phyloP scores from a whole-genome alignment of 2,888 invertebrate species.

The Stomorhina lunata region DNA sequence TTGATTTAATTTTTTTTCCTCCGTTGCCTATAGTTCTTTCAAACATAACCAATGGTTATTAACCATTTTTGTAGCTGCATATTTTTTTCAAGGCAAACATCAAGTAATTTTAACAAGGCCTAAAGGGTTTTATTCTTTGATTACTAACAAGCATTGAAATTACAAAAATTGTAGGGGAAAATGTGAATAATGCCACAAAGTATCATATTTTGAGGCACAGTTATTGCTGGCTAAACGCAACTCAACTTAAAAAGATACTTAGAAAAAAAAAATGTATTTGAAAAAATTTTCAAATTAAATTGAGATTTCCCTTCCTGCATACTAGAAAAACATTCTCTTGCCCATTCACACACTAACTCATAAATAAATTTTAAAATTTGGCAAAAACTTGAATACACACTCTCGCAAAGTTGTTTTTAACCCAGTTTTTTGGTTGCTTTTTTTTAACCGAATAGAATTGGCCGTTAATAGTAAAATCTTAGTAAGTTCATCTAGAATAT shows the following conservation, averaged over 20 bases:
- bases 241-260: not conserved
- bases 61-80: not conserved
- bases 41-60: not conserved
- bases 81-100: conserved; percentile 2
- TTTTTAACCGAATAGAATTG: conserved; percentile 6
- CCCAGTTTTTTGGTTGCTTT: conserved; percentile 13
- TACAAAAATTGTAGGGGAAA: not conserved
- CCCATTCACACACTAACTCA: not conserved
- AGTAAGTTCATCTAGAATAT: conserved; percentile 25
- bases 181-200: not conserved
- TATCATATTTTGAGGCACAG: not conserved
- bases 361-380: conserved; percentile 20
- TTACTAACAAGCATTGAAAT: not conserved
- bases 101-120: conserved; percentile 42
- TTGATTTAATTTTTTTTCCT: conserved; percentile 6
- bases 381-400: not conserved
- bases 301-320: not conserved
- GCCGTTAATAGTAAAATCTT: conserved; percentile 14
- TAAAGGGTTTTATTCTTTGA: conserved; percentile 10
- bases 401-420: not conserved
- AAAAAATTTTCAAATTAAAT: conserved; percentile 14
- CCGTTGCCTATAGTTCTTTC: not conserved
- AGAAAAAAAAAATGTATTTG: not conserved
- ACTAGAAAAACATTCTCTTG: not conserved
- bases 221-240: not conserved